A percentile compares a stretch with the other conserved stretches of the same genome.
Evolutionary conservation across 1,140 invertebrate species (phyloP).

Genomic region (Papilio dardanus): DNA sequence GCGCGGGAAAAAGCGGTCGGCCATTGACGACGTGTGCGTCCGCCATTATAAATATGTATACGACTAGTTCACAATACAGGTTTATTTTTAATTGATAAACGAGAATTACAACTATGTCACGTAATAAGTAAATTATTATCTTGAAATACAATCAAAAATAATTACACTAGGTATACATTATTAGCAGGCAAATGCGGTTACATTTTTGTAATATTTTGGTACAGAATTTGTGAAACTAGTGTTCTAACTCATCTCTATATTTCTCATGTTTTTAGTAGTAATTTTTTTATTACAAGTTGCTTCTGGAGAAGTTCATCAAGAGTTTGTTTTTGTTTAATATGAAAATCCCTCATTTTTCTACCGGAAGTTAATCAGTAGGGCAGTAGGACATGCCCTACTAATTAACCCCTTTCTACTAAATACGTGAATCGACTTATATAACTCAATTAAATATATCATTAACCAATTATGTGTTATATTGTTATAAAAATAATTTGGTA

Average conservation of each 20-base stretch:
- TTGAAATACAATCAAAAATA: neutral
- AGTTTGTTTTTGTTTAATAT: too few relatives aligned
- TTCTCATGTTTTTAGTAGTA: too few relatives aligned
- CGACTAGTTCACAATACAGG: neutral
- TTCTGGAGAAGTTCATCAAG: too few relatives aligned
- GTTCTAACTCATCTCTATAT: too few relatives aligned
- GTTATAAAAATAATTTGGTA: neutral
- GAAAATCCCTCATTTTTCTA: too few relatives aligned
- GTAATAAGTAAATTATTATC: neutral
- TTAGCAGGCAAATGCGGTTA: neutral
- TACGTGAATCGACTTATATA: neutral
- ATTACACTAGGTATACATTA: too few relatives aligned
- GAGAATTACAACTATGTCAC: neutral
- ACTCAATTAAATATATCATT: neutral
- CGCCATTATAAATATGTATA: constrained; percentile 22
- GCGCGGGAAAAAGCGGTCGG: constrained; percentile 11
- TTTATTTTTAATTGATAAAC: constrained; percentile 17
- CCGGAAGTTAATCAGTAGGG: too few relatives aligned
- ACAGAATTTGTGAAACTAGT: too few relatives aligned
- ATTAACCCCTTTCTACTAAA: neutral
- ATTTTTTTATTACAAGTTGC: too few relatives aligned
- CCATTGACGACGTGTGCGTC: constrained; percentile 26
- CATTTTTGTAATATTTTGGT: too few relatives aligned
- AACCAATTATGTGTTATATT: neutral
- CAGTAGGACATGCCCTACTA: neutral